A percentile compares a stretch with the other conserved stretches of the same genome.
Evolutionary conservation across 1,140 invertebrate species (phyloP).

Genomic region (Leptonema lineaticorne): DNA sequence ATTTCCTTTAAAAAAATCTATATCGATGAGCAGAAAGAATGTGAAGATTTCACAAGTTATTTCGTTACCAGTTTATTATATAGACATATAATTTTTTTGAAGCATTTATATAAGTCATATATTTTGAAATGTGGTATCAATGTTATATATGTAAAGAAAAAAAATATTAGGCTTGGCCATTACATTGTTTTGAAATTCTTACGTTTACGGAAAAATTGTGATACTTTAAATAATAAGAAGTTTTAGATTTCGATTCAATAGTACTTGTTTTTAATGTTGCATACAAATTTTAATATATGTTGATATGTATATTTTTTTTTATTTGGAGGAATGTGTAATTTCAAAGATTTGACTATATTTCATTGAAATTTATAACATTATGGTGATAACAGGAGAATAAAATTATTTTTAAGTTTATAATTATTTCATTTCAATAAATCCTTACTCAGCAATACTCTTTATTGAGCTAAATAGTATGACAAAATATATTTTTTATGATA

Average conservation of each 20-base stretch:
- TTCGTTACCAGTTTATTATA: not conserved
- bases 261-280: not conserved
- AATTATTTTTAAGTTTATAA: slow-evolving; percentile 7
- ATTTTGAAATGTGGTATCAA: slow-evolving; percentile 1
- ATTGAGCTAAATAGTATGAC: no score
- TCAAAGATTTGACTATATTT: slow-evolving; percentile 1
- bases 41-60: not conserved
- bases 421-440: not conserved
- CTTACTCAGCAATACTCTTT: no score
- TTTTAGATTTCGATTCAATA: slow-evolving; percentile 6
- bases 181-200: not conserved
- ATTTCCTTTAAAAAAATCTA: not conserved
- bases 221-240: slow-evolving; percentile 11
- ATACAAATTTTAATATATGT: slow-evolving; percentile 6
- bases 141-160: not conserved
- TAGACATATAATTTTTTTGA: not conserved
- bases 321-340: slow-evolving; percentile 8
- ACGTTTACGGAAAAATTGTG: slow-evolving; percentile 1
- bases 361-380: not conserved
- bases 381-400: slow-evolving; percentile 9
- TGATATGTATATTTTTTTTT: not conserved
- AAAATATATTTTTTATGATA: no score
- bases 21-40: not conserved
- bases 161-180: slow-evolving; percentile 1
- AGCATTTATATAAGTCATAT: slow-evolving; percentile 6